Evolutionary conservation across 2,888 invertebrate genomes (phyloP).

Genomic region (Drosophila multiciliata): DNA sequence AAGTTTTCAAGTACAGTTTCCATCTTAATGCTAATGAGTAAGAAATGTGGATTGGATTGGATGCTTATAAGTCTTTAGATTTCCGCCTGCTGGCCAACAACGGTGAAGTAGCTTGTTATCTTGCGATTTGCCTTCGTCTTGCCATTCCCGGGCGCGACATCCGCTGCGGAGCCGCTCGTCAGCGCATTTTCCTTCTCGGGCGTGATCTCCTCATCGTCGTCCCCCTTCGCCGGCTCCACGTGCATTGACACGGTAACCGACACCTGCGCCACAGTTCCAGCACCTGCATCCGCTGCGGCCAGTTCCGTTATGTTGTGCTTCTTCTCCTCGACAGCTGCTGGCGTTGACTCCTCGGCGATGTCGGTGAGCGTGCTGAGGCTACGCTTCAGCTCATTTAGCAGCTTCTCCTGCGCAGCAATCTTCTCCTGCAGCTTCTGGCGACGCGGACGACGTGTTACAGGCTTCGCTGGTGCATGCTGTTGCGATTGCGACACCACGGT

Average conservation of each 20-base stretch:
- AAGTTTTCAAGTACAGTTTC: constrained; percentile 68
- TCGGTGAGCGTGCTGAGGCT: constrained; percentile 50
- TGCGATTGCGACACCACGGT: background rate
- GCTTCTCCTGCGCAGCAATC: constrained; percentile 70
- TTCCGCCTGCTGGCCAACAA: constrained; percentile 81
- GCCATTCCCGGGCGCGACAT: constrained; percentile 46
- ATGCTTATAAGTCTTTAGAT: constrained; percentile 74
- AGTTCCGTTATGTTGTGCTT: constrained; percentile 40
- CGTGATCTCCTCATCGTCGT: constrained; percentile 57
- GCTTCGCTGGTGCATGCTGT: constrained; percentile 29
- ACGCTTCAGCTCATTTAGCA: constrained; percentile 68
- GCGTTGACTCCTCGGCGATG: constrained; percentile 52
- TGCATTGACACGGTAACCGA: constrained; percentile 82
- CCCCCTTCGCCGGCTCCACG: constrained; percentile 61
- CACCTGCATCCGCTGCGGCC: constrained; percentile 58
- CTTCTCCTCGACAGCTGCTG: constrained; percentile 8
- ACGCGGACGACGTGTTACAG: constrained; percentile 60
- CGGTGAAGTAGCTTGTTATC: constrained; percentile 82
- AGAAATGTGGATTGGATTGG: constrained; percentile 46
- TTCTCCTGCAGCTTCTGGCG: constrained; percentile 67
- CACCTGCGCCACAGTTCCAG: constrained; percentile 51
- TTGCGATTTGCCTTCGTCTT: constrained; percentile 74
- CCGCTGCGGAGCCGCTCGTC: constrained; percentile 42
- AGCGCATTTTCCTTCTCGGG: constrained; percentile 70
- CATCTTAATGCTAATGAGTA: constrained; percentile 69